Percentiles rank a stretch among this genome's conserved stretches.
These are phyloP conservation scores for Vanessa tameamea DNA, from an alignment of 1,140 invertebrate species.

Conservation along the genomic window DNA sequence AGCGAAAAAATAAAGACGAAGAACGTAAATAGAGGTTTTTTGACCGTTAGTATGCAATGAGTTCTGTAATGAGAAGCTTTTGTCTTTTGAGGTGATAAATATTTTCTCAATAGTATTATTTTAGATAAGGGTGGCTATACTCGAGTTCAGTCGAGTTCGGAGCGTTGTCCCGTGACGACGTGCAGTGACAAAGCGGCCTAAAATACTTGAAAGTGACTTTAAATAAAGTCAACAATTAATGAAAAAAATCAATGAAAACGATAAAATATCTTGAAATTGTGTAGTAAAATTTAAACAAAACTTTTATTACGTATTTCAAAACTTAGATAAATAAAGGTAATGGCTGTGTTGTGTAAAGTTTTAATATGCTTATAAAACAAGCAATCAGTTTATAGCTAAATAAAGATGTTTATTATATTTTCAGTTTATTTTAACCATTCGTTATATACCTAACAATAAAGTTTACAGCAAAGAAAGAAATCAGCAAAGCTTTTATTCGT, in stretches of 20 bases:
- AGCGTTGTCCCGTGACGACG: constrained; percentile 23
- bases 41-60: constrained; percentile 2
- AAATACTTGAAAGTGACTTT: neutral
- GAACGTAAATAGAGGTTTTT: constrained; percentile 9
- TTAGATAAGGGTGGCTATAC: constrained; percentile 17
- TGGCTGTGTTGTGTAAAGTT: no score
- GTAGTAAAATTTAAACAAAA: neutral
- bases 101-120: constrained; percentile 15
- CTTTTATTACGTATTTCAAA: no score
- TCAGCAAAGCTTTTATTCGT: no score
- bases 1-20: constrained; percentile 1
- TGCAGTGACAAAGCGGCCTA: neutral
- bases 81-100: constrained; percentile 14
- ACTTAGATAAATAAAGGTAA: no score
- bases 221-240: neutral
- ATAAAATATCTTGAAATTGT: neutral
- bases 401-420: no score
- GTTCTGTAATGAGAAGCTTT: constrained; percentile 5
- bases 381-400: no score
- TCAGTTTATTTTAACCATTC: no score
- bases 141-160: constrained; percentile 37
- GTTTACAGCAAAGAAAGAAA: no score
- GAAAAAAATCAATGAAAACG: neutral
- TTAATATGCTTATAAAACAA: no score
- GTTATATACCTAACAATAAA: no score